phyloP scores from a whole-genome alignment of 2,113 vertebrate species.

The Lampris incognitus region DNA sequence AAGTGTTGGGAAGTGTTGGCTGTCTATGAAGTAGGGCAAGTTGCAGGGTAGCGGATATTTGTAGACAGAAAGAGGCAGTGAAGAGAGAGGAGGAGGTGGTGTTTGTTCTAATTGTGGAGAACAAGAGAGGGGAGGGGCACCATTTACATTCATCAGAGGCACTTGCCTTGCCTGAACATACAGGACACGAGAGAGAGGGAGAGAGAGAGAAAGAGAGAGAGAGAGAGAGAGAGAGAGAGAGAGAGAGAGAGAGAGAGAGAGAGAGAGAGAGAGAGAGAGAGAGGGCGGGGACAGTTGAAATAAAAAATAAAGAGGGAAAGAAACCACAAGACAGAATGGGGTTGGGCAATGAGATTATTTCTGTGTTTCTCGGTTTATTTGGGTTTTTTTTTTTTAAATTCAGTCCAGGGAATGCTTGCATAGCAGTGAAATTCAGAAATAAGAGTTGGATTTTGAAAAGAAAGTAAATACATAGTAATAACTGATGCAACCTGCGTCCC shows the following conservation, averaged over 20 bases:
- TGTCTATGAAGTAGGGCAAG: constrained; percentile 22
- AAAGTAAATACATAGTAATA: constrained; percentile 21
- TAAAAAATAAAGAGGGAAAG: neutral
- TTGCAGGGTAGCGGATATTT: constrained; percentile 51
- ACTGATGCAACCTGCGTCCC: no score
- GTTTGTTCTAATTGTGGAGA: constrained; percentile 74
- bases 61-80: constrained; percentile 41
- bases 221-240: constrained; percentile 38
- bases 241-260: constrained; percentile 41
- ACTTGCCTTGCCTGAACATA: constrained; percentile 62
- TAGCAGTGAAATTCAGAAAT: constrained; percentile 22
- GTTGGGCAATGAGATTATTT: constrained; percentile 68
- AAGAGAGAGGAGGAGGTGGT: constrained; percentile 55
- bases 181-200: constrained; percentile 52
- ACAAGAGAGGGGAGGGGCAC: constrained; percentile 62
- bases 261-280: neutral
- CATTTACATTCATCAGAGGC: constrained; percentile 77
- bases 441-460: constrained; percentile 15
- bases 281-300: neutral
- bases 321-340: constrained; percentile 72
- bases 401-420: constrained; percentile 40
- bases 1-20: constrained; percentile 25
- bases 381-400: neutral
- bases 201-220: constrained; percentile 13
- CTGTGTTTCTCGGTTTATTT: constrained; percentile 22